phyloP scores from a whole-genome alignment of 2,113 vertebrate species.

The Dipodomys merriami region DNA sequence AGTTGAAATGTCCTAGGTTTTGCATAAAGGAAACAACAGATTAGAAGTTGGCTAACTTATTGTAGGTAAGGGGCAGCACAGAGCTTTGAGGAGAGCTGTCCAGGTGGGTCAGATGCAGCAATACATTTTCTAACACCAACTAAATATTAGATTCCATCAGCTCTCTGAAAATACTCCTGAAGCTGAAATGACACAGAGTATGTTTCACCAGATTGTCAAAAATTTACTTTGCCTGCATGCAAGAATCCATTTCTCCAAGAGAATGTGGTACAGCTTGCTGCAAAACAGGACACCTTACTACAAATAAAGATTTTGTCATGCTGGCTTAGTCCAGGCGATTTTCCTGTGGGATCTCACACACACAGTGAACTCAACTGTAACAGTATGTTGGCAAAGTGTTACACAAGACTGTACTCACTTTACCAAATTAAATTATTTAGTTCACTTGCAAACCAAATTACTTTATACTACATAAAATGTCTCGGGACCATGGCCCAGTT shows the following conservation, averaged over 20 bases:
- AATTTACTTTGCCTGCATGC: background rate
- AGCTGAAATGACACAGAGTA: background rate
- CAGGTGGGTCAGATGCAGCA: background rate
- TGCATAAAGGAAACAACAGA: background rate
- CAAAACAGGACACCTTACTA: background rate
- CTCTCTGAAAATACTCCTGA: conserved; percentile 40
- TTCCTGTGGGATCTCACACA: background rate
- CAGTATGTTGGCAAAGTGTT: background rate
- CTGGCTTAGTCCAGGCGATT: background rate
- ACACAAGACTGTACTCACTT: background rate
- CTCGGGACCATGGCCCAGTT: background rate
- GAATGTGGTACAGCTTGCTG: background rate
- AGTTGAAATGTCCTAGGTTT: conserved; percentile 95
- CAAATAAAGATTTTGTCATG: background rate
- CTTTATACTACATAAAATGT: background rate
- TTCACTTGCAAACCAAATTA: conserved; percentile 42
- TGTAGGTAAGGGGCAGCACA: background rate
- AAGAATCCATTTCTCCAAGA: background rate
- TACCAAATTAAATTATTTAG: conserved; percentile 8
- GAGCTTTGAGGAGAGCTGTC: background rate
- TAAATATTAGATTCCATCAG: background rate
- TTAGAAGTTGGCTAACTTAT: background rate
- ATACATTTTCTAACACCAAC: background rate
- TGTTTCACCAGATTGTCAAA: background rate
- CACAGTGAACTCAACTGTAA: background rate